These are phyloP conservation scores for Cryptus viduatorius DNA, from an alignment of 2,888 invertebrate genomes.

Conservation along the genomic window DNA sequence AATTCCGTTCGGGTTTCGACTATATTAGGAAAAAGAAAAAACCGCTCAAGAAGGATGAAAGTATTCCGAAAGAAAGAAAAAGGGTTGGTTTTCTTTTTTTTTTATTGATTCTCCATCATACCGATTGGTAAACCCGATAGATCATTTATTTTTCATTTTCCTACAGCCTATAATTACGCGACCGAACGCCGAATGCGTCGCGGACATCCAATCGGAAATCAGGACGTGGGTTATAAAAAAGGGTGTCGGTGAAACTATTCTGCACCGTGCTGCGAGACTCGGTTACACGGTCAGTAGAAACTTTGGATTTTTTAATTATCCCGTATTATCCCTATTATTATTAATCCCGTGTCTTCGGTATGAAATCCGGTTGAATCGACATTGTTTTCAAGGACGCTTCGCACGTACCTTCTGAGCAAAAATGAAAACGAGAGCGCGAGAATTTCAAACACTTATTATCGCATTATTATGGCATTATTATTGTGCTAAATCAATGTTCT, in stretches of 20 bases:
- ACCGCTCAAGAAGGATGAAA: conserved; percentile 87
- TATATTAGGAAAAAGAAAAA: conserved; percentile 96
- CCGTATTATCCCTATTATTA: not conserved
- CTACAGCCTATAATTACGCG: conserved; percentile 81
- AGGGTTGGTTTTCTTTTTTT: conserved; percentile 76
- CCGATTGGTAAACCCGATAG: not conserved
- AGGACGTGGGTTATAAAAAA: conserved; percentile 97
- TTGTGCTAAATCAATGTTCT: too few relatives aligned
- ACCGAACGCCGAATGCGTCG: conserved; percentile 89
- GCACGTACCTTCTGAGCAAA: too few relatives aligned
- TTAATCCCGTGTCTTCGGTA: conserved; percentile 12
- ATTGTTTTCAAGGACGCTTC: too few relatives aligned
- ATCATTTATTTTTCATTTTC: conserved; percentile 37
- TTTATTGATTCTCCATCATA: conserved; percentile 20
- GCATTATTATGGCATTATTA: too few relatives aligned
- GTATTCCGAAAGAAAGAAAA: conserved; percentile 85
- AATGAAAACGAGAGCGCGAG: too few relatives aligned
- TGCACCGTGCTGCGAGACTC: conserved; percentile 95
- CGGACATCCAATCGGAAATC: conserved; percentile 94
- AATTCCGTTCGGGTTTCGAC: conserved; percentile 94
- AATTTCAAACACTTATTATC: too few relatives aligned
- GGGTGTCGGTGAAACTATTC: conserved; percentile 96
- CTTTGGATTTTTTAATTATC: conserved; percentile 1
- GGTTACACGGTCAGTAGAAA: conserved; percentile 91
- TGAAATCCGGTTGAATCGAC: conserved; percentile 2